Conservation (phyloP, 2,113 vertebrate genomes). For the Poecilia latipinna region DNA sequence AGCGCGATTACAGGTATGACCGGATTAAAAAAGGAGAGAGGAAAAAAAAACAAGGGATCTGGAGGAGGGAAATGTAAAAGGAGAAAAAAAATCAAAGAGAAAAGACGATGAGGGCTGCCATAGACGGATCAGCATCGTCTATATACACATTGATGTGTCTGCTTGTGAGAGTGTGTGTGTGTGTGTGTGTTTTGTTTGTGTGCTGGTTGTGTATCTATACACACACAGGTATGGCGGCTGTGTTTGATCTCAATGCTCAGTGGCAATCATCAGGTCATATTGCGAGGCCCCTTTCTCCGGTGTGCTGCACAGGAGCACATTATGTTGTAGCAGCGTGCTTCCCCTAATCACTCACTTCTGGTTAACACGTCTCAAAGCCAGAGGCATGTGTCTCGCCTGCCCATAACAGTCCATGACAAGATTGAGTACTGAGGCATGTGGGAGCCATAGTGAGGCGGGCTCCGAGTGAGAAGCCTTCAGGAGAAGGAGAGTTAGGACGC, state of each 20-base stretch:
- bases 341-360: slow-evolving; percentile 78
- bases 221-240: slow-evolving; percentile 31
- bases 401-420: slow-evolving; percentile 72
- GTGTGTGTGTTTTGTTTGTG: slow-evolving; percentile 43
- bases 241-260: slow-evolving; percentile 71
- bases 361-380: slow-evolving; percentile 77
- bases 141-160: slow-evolving; percentile 58
- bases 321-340: slow-evolving; percentile 68
- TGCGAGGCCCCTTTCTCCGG: slow-evolving; percentile 56
- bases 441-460: slow-evolving; percentile 69
- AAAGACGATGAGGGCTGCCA: slow-evolving; percentile 78
- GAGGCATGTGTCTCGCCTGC: slow-evolving; percentile 75
- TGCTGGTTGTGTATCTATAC: slow-evolving; percentile 29
- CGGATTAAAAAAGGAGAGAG: slow-evolving; percentile 77
- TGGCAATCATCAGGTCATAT: slow-evolving; percentile 75
- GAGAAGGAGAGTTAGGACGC: slow-evolving; percentile 80
- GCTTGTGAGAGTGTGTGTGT: slow-evolving; percentile 46
- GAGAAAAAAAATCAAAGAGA: slow-evolving; percentile 77
- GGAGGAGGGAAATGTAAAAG: slow-evolving; percentile 72
- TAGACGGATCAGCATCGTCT: slow-evolving; percentile 73
- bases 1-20: slow-evolving; percentile 82
- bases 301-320: slow-evolving; percentile 63
- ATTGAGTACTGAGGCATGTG: slow-evolving; percentile 73
- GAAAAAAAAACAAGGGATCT: slow-evolving; percentile 77
- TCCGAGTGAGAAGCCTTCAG: slow-evolving; percentile 72